Percentiles rank a stretch among this genome's conserved stretches.
Evolutionary conservation across 92 coral and sea anemone genomes (phyloP).

Genomic region (Montipora capitata): DNA sequence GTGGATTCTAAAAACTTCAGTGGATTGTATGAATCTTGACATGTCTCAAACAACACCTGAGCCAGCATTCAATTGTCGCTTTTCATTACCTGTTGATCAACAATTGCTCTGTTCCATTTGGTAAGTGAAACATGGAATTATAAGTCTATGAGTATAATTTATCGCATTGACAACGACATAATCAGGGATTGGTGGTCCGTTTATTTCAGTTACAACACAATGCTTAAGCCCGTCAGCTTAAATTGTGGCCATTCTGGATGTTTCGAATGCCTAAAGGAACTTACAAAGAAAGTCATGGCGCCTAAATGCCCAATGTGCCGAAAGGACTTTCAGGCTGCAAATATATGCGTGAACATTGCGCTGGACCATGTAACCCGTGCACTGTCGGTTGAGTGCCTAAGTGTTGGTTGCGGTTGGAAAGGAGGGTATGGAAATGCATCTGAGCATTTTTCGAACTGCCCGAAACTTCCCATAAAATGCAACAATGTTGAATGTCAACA

Average conservation of each 20-base stretch:
- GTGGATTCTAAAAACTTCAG: no score
- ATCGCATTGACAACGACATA: background rate
- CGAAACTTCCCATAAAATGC: background rate
- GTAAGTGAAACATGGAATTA: no score
- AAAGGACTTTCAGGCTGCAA: background rate
- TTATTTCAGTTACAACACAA: constrained; percentile 1
- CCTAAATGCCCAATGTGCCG: constrained; percentile 12
- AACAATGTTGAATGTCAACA: background rate
- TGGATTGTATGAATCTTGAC: no score
- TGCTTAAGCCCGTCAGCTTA: constrained; percentile 12
- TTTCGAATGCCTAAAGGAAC: background rate
- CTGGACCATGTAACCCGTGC: constrained; percentile 5
- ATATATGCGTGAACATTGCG: background rate
- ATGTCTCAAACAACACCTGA: no score
- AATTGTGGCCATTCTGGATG: background rate
- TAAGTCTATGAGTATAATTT: background rate
- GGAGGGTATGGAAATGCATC: background rate
- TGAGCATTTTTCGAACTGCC: background rate
- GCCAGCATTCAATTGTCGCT: no score
- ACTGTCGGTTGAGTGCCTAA: constrained; percentile 4
- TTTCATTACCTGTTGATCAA: no score
- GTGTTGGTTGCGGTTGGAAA: background rate
- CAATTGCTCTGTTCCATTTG: no score
- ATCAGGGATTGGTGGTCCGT: background rate
- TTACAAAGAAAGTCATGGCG: background rate